phyloP scores from a whole-genome alignment of 2,113 vertebrate genomes.

The Ibidorhyncha struthersii region DNA sequence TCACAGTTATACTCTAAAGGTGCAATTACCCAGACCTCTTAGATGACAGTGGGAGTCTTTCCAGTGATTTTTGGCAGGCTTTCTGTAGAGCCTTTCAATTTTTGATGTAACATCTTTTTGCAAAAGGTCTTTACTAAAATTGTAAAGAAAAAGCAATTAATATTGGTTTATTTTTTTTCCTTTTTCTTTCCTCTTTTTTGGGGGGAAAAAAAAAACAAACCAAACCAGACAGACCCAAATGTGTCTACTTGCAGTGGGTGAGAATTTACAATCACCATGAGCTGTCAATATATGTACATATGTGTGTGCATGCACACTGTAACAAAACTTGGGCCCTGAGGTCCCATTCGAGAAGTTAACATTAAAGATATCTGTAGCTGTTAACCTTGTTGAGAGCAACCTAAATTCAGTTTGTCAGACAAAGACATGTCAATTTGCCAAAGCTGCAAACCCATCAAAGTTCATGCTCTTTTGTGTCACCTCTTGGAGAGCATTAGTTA shows the following conservation, averaged over 20 bases:
- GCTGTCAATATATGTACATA: not conserved
- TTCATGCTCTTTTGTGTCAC: not conserved
- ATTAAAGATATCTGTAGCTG: not conserved
- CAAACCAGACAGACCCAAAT: not conserved
- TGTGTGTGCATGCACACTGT: not conserved
- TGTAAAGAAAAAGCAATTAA: not conserved
- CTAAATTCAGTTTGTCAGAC: not conserved
- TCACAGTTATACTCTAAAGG: not conserved
- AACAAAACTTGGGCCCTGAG: not conserved
- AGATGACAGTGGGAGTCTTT: not conserved
- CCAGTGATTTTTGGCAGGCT: not conserved
- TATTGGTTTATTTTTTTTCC: not conserved
- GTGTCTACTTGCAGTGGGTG: not conserved
- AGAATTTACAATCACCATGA: not conserved
- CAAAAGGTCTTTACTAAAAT: not conserved
- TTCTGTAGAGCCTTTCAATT: not conserved
- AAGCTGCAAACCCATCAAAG: not conserved
- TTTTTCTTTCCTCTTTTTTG: not conserved
- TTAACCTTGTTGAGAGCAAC: not conserved
- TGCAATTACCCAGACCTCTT: not conserved
- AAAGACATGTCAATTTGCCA: not conserved
- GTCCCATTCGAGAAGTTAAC: not conserved
- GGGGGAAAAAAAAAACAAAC: not conserved
- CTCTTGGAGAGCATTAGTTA: not conserved
- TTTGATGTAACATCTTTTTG: not conserved